These are phyloP conservation scores for Sycon ciliatum DNA, from an alignment of 37 sponge, comb jelly and placozoan genomes.

Conservation along the genomic window DNA sequence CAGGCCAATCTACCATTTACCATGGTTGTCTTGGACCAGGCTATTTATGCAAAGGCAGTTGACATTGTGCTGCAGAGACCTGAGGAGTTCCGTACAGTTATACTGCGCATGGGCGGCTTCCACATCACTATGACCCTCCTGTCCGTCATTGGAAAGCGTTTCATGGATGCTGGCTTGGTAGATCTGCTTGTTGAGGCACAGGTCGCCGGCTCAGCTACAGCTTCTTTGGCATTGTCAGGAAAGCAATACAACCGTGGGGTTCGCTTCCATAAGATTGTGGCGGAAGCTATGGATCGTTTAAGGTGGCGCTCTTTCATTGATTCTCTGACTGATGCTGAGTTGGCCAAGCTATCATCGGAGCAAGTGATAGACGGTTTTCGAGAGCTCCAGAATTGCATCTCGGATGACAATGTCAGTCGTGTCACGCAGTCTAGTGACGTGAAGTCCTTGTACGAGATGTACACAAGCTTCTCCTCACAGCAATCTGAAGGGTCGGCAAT, in stretches of 20 bases:
- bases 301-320: not conserved
- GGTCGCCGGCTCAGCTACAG: not conserved
- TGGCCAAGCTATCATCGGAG: too few relatives aligned
- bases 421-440: too few relatives aligned
- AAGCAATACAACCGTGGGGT: not conserved
- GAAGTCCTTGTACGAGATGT: too few relatives aligned
- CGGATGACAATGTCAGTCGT: too few relatives aligned
- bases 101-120: not conserved
- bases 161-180: not conserved
- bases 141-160: not conserved
- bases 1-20: too few relatives aligned
- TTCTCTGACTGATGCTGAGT: too few relatives aligned
- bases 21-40: not conserved
- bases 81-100: not conserved
- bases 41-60: not conserved
- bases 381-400: too few relatives aligned
- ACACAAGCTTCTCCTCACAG: too few relatives aligned
- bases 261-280: not conserved
- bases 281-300: not conserved
- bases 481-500: too few relatives aligned
- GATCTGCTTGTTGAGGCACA: not conserved
- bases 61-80: not conserved
- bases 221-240: not conserved
- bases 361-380: too few relatives aligned
- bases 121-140: not conserved